These are phyloP conservation scores for Enteromius fasciolatus DNA, from an alignment of 2,797 vertebrate species.

Conservation along the genomic window DNA sequence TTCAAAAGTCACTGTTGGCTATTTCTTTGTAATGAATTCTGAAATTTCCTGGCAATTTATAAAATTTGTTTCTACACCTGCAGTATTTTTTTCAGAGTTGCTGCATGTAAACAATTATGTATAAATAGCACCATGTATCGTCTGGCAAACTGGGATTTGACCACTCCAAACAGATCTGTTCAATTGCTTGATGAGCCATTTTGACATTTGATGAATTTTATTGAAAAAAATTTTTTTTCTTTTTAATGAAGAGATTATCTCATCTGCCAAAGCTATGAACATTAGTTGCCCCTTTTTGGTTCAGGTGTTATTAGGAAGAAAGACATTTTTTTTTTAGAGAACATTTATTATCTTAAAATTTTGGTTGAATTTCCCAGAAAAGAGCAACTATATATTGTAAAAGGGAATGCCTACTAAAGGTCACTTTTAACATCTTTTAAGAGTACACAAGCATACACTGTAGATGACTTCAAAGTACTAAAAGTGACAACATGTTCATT, in stretches of 20 bases:
- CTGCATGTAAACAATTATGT: not conserved
- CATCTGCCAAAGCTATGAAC: not conserved
- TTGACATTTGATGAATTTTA: not conserved
- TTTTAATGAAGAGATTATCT: not conserved
- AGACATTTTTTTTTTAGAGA: not conserved
- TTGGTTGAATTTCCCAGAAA: not conserved
- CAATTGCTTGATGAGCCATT: not conserved
- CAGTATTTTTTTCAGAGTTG: not conserved
- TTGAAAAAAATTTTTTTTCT: not conserved
- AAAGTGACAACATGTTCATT: not conserved
- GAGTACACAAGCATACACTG: not conserved
- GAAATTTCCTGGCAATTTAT: not conserved
- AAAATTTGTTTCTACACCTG: not conserved
- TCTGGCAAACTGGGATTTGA: not conserved
- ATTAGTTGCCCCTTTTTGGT: not conserved
- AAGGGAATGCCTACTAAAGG: not conserved
- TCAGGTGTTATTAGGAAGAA: not conserved
- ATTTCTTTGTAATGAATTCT: not conserved
- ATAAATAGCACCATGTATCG: not conserved
- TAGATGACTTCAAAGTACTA: not conserved
- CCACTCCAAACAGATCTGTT: not conserved
- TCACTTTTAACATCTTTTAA: not conserved
- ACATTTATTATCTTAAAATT: not conserved
- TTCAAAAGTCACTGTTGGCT: not conserved
- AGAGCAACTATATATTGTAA: not conserved